Base-by-base conservation (phyloP, 2,113 vertebrate species). In the Gracilinanus agilis region DNA sequence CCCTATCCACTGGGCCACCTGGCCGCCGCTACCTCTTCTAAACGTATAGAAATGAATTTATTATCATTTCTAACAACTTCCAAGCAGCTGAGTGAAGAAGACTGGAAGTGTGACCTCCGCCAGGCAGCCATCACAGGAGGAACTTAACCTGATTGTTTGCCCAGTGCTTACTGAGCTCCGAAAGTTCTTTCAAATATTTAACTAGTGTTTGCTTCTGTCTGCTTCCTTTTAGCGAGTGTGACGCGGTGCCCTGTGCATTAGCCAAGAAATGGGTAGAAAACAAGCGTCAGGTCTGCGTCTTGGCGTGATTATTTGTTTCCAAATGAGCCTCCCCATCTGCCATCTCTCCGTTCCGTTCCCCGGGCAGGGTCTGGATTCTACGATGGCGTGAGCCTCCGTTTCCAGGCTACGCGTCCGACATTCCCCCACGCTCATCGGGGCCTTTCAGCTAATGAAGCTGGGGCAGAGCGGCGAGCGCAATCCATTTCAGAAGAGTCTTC, bases 381-480 rank as follows among this genome's bases (percentile, higher is more conserved):
- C 13, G 3, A 92, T 93, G 55, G 40, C 3, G 0, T 44, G 24
- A 0, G 25, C 6, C 9, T 9, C n/a, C 11, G 44, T 21, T 40
- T 56, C 88, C 75, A 1, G 49, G 90, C 34, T 44, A 88, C 55
- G 27, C 53, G 55, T 53, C 67, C 67, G 40, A 40, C 67, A 83
- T 83, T 23, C 67, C 67, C 67, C 67, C n/a, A 16, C 21, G 24
- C 94, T 34, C 6, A 89, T 40, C 24, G 0, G 2, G 49, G 54
- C 58, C 5, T 2, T 2, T 54, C 21, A 0, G 0, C 21, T 0
- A 0, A 34, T 23, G 54, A 21, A 0, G 25, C 53, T 24, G 34
- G 29, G 67, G 40, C n/a, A 40, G 6, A 6, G 67, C 21, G 0
- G n/a, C 40, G 53, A 16, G 13, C 49, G 89, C 55, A 6, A 10